Evolutionary conservation across 2,113 vertebrate species (phyloP).

Genomic region (Lutjanus erythropterus): DNA sequence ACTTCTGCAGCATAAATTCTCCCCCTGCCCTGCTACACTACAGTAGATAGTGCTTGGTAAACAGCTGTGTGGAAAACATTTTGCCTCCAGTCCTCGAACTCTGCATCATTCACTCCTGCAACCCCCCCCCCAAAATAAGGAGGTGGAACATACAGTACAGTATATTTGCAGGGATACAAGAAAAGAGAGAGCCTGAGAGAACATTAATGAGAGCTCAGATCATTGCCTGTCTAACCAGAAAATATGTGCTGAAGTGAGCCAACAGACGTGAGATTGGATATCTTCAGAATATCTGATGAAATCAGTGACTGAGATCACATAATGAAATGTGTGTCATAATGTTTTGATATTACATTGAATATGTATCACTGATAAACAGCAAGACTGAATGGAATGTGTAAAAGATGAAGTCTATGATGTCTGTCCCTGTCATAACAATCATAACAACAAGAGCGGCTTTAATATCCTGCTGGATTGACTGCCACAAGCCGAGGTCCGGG

Average conservation of each 20-base stretch:
- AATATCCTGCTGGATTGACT: conserved; percentile 62
- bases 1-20: conserved; percentile 73
- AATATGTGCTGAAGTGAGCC: background rate
- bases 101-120: background rate
- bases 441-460: conserved; percentile 55
- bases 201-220: conserved; percentile 29
- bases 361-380: conserved; percentile 27
- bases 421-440: conserved; percentile 49
- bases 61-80: conserved; percentile 29
- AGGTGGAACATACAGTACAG: conserved; percentile 5
- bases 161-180: background rate
- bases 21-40: conserved; percentile 29
- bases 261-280: conserved; percentile 19
- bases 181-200: conserved; percentile 13
- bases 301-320: conserved; percentile 8
- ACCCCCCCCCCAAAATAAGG: background rate
- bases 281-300: conserved; percentile 20
- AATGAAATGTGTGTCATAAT: conserved; percentile 34
- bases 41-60: conserved; percentile 44
- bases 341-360: conserved; percentile 34
- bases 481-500: conserved; percentile 1
- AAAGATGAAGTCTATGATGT: conserved; percentile 26
- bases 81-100: conserved; percentile 8
- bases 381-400: conserved; percentile 10
- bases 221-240: conserved; percentile 11